Base-by-base conservation (phyloP, 64 coral and sea anemone species). In the Pocillopora verrucosa region DNA sequence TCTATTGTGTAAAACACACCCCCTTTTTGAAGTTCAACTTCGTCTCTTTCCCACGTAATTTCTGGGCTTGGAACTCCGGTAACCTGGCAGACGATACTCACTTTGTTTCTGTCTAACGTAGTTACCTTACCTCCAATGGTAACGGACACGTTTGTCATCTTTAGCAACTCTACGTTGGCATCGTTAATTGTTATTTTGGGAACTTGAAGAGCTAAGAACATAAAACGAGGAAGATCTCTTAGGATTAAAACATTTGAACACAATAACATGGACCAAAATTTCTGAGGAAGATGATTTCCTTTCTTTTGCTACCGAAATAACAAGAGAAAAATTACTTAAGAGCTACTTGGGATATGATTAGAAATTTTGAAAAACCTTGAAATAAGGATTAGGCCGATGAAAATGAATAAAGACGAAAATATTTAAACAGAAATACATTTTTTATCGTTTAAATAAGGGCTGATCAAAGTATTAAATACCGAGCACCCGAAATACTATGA, bases 1-100 rank as follows among this genome's bases (percentile, higher is more conserved):
- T 85, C 22, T 22, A 85, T 58, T 26, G 22, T 72, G 41, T 72
- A 85, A 4, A 24, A 58, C 20, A 57, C 57, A n/a, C 82, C 82
- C n/a, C 82, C 82, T 57, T 11, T 57, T 45, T 72, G 90, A 9
- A 92, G 2, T 36, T 78, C 83, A 26, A 78, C 75, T 37, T 75
- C 90, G 74, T 92, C 86, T 79, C 67, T 92, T 26, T 65, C 64
- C 90, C 90, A 92, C 56, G 73, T 87, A 30, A 92, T 80, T 34
- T 92, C 63, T 51, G 90, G 90, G 24, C 20, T 45, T 60, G 90
- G 90, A 38, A 87, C 16, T 26, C 90, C 90, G 19, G 69, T 76
- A 20, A 56, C 80, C 5, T 84, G n/a, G 45, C 89, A 91, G 1
- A 68, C 4, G 36, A 91, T 62, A 74, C 57, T 83, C 13, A 91